These are phyloP conservation scores for Rhyacophila brunnea DNA, from an alignment of 1,140 invertebrate species.

Conservation along the genomic window DNA sequence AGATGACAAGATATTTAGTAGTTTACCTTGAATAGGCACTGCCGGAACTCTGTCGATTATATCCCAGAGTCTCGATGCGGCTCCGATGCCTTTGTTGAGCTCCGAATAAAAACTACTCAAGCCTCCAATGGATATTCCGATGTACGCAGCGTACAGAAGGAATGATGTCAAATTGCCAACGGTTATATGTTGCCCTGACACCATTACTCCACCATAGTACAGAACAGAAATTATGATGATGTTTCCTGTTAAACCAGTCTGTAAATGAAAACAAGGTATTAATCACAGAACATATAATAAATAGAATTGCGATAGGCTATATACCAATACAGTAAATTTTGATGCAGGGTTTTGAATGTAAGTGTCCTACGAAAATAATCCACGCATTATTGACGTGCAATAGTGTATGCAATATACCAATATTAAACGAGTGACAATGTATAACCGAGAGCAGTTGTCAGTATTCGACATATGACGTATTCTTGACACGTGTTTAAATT, in stretches of 20 bases:
- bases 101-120: constrained; percentile 90
- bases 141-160: constrained; percentile 88
- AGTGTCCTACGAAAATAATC: too few relatives aligned
- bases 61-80: constrained; percentile 84
- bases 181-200: constrained; percentile 76
- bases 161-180: constrained; percentile 91
- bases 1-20: too few relatives aligned
- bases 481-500: too few relatives aligned
- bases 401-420: too few relatives aligned
- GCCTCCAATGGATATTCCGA: constrained; percentile 84
- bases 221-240: constrained; percentile 87
- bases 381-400: too few relatives aligned
- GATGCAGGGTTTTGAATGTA: too few relatives aligned
- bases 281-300: too few relatives aligned
- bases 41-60: constrained; percentile 78
- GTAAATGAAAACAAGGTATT: constrained; percentile 39
- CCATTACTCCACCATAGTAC: constrained; percentile 90
- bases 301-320: too few relatives aligned
- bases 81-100: constrained; percentile 89
- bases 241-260: constrained; percentile 93
- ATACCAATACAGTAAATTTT: too few relatives aligned
- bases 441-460: background rate
- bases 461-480: too few relatives aligned
- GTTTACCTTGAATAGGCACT: constrained; percentile 70
- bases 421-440: background rate